Conservation (phyloP, 2,888 invertebrate genomes). For the Prenolepis imparis region DNA sequence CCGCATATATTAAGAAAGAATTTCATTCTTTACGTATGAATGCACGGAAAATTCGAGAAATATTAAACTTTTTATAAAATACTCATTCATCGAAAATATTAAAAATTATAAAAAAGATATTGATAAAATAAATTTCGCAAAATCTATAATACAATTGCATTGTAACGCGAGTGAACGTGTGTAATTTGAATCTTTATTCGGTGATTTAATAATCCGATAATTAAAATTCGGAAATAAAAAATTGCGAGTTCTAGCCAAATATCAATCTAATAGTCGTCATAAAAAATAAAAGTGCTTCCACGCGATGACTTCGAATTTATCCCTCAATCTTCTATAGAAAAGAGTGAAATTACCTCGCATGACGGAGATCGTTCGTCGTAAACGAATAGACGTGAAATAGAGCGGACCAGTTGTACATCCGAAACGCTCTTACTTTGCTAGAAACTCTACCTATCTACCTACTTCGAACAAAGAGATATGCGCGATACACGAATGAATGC, state of each 20-base stretch:
- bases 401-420: conserved; percentile 40
- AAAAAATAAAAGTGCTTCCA: conserved; percentile 22
- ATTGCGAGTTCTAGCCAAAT: neutral
- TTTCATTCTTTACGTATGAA: neutral
- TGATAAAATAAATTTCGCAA: neutral
- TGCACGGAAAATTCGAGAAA: neutral
- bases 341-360: conserved; percentile 3
- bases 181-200: neutral
- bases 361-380: conserved; percentile 19
- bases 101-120: neutral
- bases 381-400: conserved; percentile 43
- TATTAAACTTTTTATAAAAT: neutral
- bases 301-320: neutral
- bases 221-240: neutral
- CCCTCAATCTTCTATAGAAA: neutral
- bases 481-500: conserved; percentile 9
- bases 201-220: neutral
- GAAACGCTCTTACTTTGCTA: conserved; percentile 45
- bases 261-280: neutral
- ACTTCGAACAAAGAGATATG: conserved; percentile 33
- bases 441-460: conserved; percentile 28
- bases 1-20: neutral
- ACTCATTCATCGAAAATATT: neutral
- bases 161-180: neutral
- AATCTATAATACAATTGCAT: neutral